phyloP scores from a whole-genome alignment of 2,888 invertebrate genomes.

The Cephonodes hylas region DNA sequence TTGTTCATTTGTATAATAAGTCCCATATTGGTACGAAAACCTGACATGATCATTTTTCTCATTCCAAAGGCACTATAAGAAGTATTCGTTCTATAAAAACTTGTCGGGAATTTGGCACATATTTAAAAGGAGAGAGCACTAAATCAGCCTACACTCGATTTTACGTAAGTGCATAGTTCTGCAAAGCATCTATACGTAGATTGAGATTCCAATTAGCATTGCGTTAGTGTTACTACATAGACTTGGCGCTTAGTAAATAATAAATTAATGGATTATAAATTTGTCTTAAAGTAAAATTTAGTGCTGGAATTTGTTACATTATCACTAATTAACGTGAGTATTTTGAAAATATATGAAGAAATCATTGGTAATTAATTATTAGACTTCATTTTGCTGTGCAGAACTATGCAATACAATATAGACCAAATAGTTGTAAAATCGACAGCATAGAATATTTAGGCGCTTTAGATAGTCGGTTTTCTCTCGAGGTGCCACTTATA shows the following conservation, averaged over 20 bases:
- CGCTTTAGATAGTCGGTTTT: neutral
- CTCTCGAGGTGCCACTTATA: too few relatives aligned
- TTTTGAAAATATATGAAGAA: neutral
- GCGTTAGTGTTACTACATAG: neutral
- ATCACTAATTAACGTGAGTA: too few relatives aligned
- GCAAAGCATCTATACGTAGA: conserved; percentile 52
- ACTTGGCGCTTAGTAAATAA: too few relatives aligned
- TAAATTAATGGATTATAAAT: too few relatives aligned
- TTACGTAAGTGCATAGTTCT: conserved; percentile 79
- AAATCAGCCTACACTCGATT: conserved; percentile 23
- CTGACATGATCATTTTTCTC: conserved; percentile 15
- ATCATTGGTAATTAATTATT: neutral
- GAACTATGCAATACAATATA: conserved; percentile 32
- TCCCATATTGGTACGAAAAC: neutral
- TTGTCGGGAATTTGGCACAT: conserved; percentile 74
- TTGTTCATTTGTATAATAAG: neutral
- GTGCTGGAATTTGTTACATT: too few relatives aligned
- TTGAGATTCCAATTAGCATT: neutral
- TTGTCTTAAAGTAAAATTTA: too few relatives aligned
- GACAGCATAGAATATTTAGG: neutral
- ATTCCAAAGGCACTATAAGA: conserved; percentile 56
- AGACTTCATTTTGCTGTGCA: conserved; percentile 29
- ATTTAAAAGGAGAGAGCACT: conserved; percentile 62
- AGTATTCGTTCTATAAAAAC: conserved; percentile 73
- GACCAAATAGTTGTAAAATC: neutral